These are phyloP conservation scores for Chrysotoxum bicinctum DNA, from an alignment of 2,888 invertebrate species.

Conservation along the genomic window DNA sequence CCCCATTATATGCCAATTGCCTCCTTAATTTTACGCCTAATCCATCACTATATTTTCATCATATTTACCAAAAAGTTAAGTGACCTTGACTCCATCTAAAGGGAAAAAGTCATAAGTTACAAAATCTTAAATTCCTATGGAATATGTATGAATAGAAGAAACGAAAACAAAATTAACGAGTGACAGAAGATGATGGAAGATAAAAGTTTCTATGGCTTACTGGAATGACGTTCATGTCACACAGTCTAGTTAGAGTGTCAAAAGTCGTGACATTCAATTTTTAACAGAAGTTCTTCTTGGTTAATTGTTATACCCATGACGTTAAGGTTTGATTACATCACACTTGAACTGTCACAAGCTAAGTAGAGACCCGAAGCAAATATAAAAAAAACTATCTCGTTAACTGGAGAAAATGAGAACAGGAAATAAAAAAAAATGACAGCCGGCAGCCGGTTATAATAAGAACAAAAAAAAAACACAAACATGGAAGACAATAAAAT, in stretches of 20 bases:
- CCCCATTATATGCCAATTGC: too few relatives aligned
- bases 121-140: not conserved
- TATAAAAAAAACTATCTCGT: not conserved
- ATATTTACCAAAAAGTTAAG: too few relatives aligned
- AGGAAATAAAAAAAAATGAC: not conserved
- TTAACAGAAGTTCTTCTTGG: not conserved
- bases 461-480: not conserved
- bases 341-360: slow-evolving; percentile 22
- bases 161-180: not conserved
- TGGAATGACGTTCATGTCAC: slow-evolving; percentile 2
- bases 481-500: slow-evolving; percentile 26
- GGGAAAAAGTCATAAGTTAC: not conserved
- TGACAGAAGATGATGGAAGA: not conserved
- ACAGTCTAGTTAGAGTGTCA: slow-evolving; percentile 13
- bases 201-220: not conserved
- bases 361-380: not conserved
- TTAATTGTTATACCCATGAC: slow-evolving; percentile 14
- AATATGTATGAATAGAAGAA: not conserved
- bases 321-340: slow-evolving; percentile 22
- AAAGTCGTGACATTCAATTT: slow-evolving; percentile 17
- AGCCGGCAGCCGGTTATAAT: slow-evolving; percentile 18
- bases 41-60: too few relatives aligned
- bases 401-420: slow-evolving; percentile 1
- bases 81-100: not conserved
- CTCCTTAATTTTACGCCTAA: too few relatives aligned